A percentile compares a stretch with the other conserved stretches of the same genome.
These are phyloP conservation scores for Meta bourneti DNA, from an alignment of 2,888 invertebrate species.

Conservation along the genomic window DNA sequence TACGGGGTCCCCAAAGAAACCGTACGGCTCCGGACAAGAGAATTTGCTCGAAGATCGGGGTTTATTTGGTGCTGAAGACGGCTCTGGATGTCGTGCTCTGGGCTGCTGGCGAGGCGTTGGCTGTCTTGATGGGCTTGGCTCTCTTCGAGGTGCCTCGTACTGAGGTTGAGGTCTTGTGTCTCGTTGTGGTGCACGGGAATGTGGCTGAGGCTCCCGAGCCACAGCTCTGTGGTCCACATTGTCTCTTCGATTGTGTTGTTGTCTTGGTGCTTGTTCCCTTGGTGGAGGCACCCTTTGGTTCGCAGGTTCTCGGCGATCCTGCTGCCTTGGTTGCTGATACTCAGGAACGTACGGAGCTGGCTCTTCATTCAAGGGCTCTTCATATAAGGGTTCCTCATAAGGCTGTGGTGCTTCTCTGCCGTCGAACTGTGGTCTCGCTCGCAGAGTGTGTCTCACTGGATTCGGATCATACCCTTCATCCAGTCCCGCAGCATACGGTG, in stretches of 20 bases:
- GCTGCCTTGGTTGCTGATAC: constrained; percentile 40
- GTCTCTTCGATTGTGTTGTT: not conserved
- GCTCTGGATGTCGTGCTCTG: constrained; percentile 14
- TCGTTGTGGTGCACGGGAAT: constrained; percentile 25
- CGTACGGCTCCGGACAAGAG: constrained; percentile 67
- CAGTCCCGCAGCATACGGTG: not conserved
- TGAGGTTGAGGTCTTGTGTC: constrained; percentile 38
- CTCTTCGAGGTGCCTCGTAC: not conserved
- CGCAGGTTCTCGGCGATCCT: not conserved
- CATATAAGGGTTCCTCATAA: not conserved
- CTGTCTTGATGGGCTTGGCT: constrained; percentile 32
- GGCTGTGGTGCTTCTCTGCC: not conserved
- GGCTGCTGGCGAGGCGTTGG: constrained; percentile 12
- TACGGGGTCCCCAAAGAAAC: constrained; percentile 79
- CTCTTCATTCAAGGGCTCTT: constrained; percentile 19
- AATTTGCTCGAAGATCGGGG: constrained; percentile 39
- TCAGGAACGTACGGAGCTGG: constrained; percentile 21
- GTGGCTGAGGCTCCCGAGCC: constrained; percentile 1
- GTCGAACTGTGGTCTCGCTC: constrained; percentile 46
- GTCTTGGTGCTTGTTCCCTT: not conserved
- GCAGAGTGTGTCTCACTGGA: constrained; percentile 19
- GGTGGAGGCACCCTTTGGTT: constrained; percentile 10
- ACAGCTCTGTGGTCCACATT: constrained; percentile 5
- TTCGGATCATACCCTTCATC: not conserved
- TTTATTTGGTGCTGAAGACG: constrained; percentile 19